These are phyloP conservation scores for Stomatorhinus ivindoensis DNA, from an alignment of 2,113 vertebrate species.

Conservation along the genomic window DNA sequence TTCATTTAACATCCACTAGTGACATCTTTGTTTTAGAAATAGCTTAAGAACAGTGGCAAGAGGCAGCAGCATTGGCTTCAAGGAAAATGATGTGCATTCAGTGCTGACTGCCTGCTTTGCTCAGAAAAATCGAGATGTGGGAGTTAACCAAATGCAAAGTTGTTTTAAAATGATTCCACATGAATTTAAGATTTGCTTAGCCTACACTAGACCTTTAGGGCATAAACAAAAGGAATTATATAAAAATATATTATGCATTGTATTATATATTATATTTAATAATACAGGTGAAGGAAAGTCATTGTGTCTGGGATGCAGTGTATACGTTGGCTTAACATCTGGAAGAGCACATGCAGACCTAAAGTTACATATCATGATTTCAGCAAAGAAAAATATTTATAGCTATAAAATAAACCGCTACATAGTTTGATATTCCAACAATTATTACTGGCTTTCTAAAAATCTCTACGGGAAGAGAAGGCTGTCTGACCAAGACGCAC, in stretches of 20 bases:
- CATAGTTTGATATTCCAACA: too few relatives aligned
- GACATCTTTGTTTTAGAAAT: not conserved
- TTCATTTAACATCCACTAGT: not conserved
- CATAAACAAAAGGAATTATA: not conserved
- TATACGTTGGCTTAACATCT: not conserved
- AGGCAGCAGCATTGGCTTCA: not conserved
- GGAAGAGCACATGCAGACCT: not conserved
- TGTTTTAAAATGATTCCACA: not conserved
- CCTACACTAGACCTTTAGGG: not conserved
- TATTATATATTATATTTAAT: not conserved
- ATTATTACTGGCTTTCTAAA: not conserved
- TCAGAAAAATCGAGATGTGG: not conserved
- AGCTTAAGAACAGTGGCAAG: not conserved
- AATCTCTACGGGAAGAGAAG: not conserved
- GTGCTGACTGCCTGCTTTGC: not conserved
- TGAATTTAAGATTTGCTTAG: not conserved
- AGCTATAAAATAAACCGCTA: not conserved
- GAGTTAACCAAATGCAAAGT: not conserved
- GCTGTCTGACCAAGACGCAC: constrained; percentile 54
- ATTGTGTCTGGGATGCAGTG: not conserved
- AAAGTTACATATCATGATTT: not conserved
- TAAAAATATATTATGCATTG: not conserved
- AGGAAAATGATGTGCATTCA: not conserved
- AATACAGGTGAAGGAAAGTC: not conserved
- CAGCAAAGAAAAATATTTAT: not conserved